phyloP scores from a whole-genome alignment of 2,113 vertebrate species.

The Oxygymnocypris stewartii region DNA sequence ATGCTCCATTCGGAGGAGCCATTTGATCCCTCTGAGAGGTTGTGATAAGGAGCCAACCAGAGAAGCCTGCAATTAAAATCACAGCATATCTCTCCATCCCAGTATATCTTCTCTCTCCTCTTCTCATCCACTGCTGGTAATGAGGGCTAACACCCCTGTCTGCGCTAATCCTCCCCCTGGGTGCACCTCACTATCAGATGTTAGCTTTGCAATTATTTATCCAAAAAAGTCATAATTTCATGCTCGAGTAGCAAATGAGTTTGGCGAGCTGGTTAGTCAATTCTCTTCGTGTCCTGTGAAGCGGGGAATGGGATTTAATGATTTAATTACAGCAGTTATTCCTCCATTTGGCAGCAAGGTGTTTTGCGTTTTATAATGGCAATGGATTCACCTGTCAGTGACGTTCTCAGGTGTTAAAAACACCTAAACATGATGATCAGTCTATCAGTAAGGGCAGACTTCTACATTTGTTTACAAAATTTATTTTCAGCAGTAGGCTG shows the following conservation, averaged over 20 bases:
- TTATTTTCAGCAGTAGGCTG: neutral
- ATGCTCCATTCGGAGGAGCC: constrained; percentile 93
- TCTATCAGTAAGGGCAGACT: neutral
- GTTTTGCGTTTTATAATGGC: constrained; percentile 58
- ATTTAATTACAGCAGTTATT: constrained; percentile 99
- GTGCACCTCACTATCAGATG: constrained; percentile 97
- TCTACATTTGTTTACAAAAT: neutral
- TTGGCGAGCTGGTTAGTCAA: constrained; percentile 81
- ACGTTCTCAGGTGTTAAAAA: neutral
- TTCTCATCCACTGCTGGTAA: constrained; percentile 96
- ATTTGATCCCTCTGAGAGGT: constrained; percentile 97
- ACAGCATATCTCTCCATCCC: constrained; percentile 79
- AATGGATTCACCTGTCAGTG: constrained; percentile 1
- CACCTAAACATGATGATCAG: neutral
- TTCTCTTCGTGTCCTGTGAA: constrained; percentile 83
- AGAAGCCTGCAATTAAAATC: constrained; percentile 96
- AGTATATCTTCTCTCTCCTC: constrained; percentile 92
- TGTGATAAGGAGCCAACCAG: constrained; percentile 94
- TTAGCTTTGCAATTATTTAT: constrained; percentile 98
- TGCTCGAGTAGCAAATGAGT: constrained; percentile 91
- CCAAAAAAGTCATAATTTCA: constrained; percentile 98
- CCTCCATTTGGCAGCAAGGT: constrained; percentile 67
- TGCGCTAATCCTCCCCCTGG: constrained; percentile 93
- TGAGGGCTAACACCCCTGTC: constrained; percentile 99
- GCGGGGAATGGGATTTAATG: constrained; percentile 90